A percentile compares a stretch with the other conserved stretches of the same genome.
phyloP scores from a whole-genome alignment of 2,113 vertebrate genomes.

The Otolemur garnettii region DNA sequence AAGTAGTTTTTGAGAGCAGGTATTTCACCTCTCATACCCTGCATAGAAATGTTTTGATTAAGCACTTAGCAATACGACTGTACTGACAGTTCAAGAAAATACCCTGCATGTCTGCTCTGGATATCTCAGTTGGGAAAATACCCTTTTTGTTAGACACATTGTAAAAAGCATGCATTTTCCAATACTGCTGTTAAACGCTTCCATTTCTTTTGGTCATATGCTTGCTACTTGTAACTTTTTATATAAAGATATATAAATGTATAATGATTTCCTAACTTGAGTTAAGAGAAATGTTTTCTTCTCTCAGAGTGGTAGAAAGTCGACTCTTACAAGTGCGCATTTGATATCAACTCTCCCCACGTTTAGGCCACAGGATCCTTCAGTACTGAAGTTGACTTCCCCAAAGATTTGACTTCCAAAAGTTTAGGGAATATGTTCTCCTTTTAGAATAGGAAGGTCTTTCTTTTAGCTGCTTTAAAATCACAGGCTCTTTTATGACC shows the following conservation, averaged over 20 bases:
- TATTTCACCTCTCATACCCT: constrained; percentile 83
- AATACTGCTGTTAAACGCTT: constrained; percentile 85
- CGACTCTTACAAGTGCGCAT: not conserved
- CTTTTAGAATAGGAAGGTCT: constrained; percentile 53
- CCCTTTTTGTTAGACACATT: constrained; percentile 87
- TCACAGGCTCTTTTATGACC: not conserved
- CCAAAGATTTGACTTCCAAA: constrained; percentile 50
- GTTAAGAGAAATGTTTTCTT: constrained; percentile 88
- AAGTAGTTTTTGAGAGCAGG: constrained; percentile 87
- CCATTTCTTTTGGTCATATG: constrained; percentile 89
- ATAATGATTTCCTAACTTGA: constrained; percentile 89
- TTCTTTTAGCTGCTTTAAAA: constrained; percentile 69
- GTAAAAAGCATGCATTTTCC: constrained; percentile 92
- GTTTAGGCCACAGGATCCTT: not conserved
- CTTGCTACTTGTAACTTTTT: constrained; percentile 91
- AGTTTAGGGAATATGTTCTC: not conserved
- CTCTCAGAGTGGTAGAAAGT: constrained; percentile 59
- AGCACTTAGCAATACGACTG: constrained; percentile 87
- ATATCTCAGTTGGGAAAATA: constrained; percentile 87
- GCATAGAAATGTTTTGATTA: constrained; percentile 84
- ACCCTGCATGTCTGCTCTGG: constrained; percentile 88
- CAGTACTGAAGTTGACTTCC: not conserved
- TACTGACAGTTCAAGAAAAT: constrained; percentile 85
- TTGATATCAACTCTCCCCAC: constrained; percentile 26
- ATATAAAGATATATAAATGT: constrained; percentile 90